A percentile compares a stretch with the other conserved stretches of the same genome.
Evolutionary conservation across 2,888 invertebrate species (phyloP).

Genomic region (Amiota communis): DNA sequence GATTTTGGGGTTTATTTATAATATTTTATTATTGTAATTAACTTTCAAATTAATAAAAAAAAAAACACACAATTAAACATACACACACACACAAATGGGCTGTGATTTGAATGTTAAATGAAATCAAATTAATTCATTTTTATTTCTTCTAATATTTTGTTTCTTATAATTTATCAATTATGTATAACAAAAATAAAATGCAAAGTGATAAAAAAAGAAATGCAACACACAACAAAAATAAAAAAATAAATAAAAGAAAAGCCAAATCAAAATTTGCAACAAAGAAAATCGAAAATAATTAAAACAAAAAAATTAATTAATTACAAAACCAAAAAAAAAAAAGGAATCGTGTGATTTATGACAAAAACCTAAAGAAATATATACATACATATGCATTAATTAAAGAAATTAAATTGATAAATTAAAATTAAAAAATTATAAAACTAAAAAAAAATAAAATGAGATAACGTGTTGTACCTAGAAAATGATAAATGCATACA

Average conservation of each 20-base stretch:
- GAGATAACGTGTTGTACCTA: slow-evolving; percentile 18
- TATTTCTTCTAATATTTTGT: slow-evolving; percentile 38
- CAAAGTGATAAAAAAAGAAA: slow-evolving; percentile 59
- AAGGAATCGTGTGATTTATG: slow-evolving; percentile 30
- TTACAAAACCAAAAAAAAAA: slow-evolving; percentile 29
- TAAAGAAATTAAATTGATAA: neutral
- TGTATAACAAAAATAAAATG: slow-evolving; percentile 41
- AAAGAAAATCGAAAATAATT: slow-evolving; percentile 28
- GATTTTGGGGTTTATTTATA: neutral
- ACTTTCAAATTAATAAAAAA: slow-evolving; percentile 33
- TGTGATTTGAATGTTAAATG: slow-evolving; percentile 61
- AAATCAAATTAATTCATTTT: slow-evolving; percentile 51
- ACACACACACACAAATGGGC: slow-evolving; percentile 51
- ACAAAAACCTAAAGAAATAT: slow-evolving; percentile 29
- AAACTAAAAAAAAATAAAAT: neutral
- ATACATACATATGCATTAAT: slow-evolving; percentile 9
- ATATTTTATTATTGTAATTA: slow-evolving; percentile 15
- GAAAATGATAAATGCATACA: slow-evolving; percentile 1
- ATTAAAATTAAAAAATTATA: slow-evolving; percentile 31
- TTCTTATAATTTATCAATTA: slow-evolving; percentile 20
- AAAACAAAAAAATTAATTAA: slow-evolving; percentile 38
- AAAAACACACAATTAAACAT: slow-evolving; percentile 41
- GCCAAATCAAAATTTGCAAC: slow-evolving; percentile 63
- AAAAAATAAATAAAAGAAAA: slow-evolving; percentile 50
- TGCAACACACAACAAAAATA: slow-evolving; percentile 38